These are phyloP conservation scores for Tetanocera ferruginea DNA, from an alignment of 2,888 invertebrate genomes.

Conservation along the genomic window DNA sequence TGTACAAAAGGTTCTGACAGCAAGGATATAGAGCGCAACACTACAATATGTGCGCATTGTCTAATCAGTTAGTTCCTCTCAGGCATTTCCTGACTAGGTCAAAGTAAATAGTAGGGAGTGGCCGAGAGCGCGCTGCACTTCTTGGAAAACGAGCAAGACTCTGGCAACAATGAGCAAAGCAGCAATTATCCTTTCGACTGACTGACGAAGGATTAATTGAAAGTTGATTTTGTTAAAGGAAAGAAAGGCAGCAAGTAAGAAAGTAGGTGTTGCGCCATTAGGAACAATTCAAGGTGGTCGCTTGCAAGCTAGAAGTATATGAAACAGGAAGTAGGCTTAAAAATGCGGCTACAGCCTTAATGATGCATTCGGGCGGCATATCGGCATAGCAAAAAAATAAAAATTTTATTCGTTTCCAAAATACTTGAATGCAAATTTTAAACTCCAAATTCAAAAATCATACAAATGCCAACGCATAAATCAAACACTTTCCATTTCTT, in stretches of 20 bases:
- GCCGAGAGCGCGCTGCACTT: constrained; percentile 14
- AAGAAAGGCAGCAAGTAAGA: not conserved
- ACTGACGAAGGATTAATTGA: constrained; percentile 25
- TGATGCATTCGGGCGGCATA: not conserved
- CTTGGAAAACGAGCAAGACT: not conserved
- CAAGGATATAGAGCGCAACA: constrained; percentile 6
- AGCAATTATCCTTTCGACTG: constrained; percentile 34
- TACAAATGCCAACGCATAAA: constrained; percentile 35
- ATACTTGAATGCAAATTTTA: not conserved
- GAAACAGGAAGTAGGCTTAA: not conserved
- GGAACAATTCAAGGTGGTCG: not conserved
- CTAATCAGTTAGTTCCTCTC: constrained; percentile 45
- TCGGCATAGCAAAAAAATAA: not conserved
- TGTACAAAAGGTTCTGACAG: not conserved
- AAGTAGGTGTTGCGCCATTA: not conserved
- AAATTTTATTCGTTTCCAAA: no score
- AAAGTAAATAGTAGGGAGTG: constrained; percentile 31
- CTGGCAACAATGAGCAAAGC: not conserved
- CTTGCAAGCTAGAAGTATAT: not conserved
- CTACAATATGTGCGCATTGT: not conserved
- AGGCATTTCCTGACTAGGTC: not conserved
- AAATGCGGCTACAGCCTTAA: no score
- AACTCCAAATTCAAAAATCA: not conserved
- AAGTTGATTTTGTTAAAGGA: constrained; percentile 28
- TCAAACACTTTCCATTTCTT: constrained; percentile 34